Conservation (phyloP, 2,797 vertebrate genomes). For the Scleropages formosus region DNA sequence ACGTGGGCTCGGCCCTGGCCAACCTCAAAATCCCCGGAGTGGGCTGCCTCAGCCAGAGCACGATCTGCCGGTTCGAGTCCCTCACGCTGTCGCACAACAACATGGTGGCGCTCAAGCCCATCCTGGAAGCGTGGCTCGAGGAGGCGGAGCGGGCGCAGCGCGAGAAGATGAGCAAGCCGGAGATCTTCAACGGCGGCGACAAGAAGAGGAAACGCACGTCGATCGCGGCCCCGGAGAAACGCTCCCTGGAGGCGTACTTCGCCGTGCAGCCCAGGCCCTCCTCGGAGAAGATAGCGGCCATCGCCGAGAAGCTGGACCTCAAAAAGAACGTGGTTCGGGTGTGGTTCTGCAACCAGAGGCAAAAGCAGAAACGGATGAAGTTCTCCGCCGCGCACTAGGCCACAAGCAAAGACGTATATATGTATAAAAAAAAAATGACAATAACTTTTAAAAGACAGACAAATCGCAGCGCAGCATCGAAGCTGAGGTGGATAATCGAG, state of each 20-base stretch:
- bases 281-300: constrained; percentile 89
- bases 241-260: constrained; percentile 88
- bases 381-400: constrained; percentile 85
- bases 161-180: constrained; percentile 88
- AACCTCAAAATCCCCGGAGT: constrained; percentile 91
- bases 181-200: constrained; percentile 83
- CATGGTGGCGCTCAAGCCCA: constrained; percentile 91
- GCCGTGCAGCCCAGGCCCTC: constrained; percentile 86
- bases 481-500: constrained; percentile 32
- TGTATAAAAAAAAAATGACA: neutral
- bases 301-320: constrained; percentile 89
- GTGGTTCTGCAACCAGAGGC: constrained; percentile 93
- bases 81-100: constrained; percentile 91
- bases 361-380: constrained; percentile 94
- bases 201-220: constrained; percentile 89
- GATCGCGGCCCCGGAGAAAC: constrained; percentile 86
- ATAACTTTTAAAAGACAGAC: constrained; percentile 39
- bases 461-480: constrained; percentile 35
- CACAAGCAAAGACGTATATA: constrained; percentile 25
- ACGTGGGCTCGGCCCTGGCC: constrained; percentile 84
- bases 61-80: constrained; percentile 92
- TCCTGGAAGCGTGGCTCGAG: constrained; percentile 88
- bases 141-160: constrained; percentile 86
- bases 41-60: constrained; percentile 88
- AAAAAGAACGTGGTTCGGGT: constrained; percentile 93